phyloP scores from a whole-genome alignment of 2,113 vertebrate species.

The Strix uralensis region DNA sequence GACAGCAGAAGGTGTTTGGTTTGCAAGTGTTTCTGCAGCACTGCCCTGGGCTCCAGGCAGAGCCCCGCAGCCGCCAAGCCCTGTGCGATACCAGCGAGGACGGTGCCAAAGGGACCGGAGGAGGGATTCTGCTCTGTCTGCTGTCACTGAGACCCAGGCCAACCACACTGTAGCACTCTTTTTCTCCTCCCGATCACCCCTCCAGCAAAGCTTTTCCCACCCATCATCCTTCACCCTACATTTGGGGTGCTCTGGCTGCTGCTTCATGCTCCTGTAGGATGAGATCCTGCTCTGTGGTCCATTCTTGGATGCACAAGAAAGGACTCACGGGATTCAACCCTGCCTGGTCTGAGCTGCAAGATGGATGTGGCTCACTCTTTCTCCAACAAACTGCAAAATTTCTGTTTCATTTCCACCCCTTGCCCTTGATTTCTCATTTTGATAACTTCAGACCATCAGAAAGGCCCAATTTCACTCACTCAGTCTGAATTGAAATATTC shows the following conservation, averaged over 20 bases:
- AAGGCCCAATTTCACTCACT: neutral
- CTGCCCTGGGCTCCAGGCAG: neutral
- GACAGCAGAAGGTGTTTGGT: neutral
- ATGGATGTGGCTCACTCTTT: neutral
- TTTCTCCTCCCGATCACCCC: neutral
- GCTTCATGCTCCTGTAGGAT: neutral
- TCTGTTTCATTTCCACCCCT: neutral
- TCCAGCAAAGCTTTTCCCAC: neutral
- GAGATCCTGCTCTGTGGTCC: neutral
- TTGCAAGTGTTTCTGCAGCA: neutral
- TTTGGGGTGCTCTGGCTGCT: neutral
- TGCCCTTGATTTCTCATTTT: neutral
- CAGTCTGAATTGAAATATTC: slow-evolving; percentile 8
- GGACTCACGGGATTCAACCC: neutral
- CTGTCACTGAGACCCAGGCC: neutral
- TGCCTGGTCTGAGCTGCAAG: neutral
- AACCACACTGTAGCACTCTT: accelerated
- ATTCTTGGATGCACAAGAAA: neutral
- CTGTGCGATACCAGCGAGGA: accelerated
- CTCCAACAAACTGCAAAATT: neutral
- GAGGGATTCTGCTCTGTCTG: neutral
- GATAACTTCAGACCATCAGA: neutral
- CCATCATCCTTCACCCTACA: neutral
- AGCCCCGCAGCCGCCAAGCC: neutral
- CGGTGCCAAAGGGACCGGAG: neutral